Evolutionary conservation across 2,888 invertebrate species (phyloP).

Genomic region (Zygaena filipendulae): DNA sequence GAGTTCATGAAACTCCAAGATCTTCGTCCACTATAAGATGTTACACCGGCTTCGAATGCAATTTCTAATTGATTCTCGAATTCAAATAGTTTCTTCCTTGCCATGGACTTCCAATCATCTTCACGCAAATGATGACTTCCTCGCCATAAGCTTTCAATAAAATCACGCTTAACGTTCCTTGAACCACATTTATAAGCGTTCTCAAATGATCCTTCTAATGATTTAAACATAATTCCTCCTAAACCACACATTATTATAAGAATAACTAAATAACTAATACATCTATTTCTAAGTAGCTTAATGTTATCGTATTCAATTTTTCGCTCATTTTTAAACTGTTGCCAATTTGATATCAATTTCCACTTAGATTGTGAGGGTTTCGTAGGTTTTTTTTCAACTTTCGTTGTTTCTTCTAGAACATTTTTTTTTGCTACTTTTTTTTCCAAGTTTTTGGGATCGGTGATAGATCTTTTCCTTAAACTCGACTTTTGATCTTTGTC

Average conservation of each 20-base stretch:
- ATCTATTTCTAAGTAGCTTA: conserved; percentile 70
- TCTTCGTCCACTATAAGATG: conserved; percentile 84
- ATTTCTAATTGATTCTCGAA: conserved; percentile 89
- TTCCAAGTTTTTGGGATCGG: conserved; percentile 22
- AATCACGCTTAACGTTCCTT: conserved; percentile 86
- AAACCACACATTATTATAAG: conserved; percentile 79
- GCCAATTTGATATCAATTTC: conserved; percentile 63
- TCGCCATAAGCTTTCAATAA: conserved; percentile 85
- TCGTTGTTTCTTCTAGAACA: conserved; percentile 21
- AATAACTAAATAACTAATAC: conserved; percentile 75
- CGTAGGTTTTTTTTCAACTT: conserved; percentile 23
- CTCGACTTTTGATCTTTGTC: conserved; percentile 23
- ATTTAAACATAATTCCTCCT: conserved; percentile 83
- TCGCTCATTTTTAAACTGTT: conserved; percentile 67
- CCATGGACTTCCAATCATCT: conserved; percentile 91
- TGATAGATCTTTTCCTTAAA: conserved; percentile 37
- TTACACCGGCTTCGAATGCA: conserved; percentile 86
- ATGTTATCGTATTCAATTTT: conserved; percentile 66
- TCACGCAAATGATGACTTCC: conserved; percentile 84
- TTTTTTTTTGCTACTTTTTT: conserved; percentile 28
- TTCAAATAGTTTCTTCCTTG: conserved; percentile 79
- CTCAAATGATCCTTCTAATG: conserved; percentile 87
- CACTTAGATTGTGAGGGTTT: conserved; percentile 39
- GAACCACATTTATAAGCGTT: conserved; percentile 89
- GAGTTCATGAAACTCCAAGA: conserved; percentile 92